Base-by-base conservation (phyloP, 2,888 invertebrate genomes). In the Mongoloraphidia duomilia region DNA sequence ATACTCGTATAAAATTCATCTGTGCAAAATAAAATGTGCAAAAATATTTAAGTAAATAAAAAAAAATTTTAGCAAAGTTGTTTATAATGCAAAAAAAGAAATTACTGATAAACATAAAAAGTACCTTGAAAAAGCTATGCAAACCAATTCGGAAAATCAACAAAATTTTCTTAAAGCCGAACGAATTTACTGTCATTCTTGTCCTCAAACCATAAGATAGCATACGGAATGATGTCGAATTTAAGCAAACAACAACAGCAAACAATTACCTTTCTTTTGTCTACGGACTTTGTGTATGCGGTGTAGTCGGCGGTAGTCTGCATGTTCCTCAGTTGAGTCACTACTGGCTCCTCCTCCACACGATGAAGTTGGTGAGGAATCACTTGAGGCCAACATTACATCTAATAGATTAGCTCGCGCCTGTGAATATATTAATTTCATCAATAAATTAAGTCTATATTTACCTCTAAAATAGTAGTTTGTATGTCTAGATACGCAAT, bases 321-420 rank as follows among this genome's bases (percentile, higher is more conserved):
- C 65, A 12, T 73, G 73, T 54, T 76, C 76, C 59, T 77, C 76
- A 12, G 73, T 73, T 2, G 74, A 74, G 58, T 77, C 77, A 53
- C 75, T 75, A 50, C 74, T 74, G 34, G 74, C 71, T 38, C 80
- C 79, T 12, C 80, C 80, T 10, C 78, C 74, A 57, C 78, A 79
- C 5, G 80, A 82, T 34, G 79, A 82, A 40, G 72, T 75, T 26
- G 80, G 80, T 13, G 76, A 76, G 44, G 82, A 82, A 63, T 82
- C 82, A 60, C 82, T 82, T 8, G 83, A 82, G 13, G 82, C 81
- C 63, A 84, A 67, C 83, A 85, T 84, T 57, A 84, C 84, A 66
- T 85, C 85, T 49, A 84, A 66, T 8, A 85, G 69, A 66, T 82
- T 84, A 35, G 84, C 84, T 57, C 85, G 74, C 26, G 83, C 82